Conservation (phyloP, 2,113 vertebrate genomes). For the Pongo pygmaeus region DNA sequence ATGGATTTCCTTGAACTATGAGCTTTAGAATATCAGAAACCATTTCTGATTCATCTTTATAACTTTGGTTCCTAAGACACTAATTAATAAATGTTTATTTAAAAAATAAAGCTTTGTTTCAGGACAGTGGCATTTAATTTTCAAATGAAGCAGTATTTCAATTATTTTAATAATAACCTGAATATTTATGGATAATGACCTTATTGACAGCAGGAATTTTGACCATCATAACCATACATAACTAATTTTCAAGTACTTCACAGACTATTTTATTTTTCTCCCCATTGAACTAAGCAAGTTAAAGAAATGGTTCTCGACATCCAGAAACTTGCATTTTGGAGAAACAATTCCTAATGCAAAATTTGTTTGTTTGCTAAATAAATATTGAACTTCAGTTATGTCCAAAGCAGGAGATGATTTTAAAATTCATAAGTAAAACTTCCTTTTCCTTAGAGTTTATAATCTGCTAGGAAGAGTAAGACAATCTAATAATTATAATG, state of each 20-base stretch:
- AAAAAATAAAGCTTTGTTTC: not conserved
- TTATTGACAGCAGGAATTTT: not conserved
- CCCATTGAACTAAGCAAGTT: not conserved
- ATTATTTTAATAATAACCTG: not conserved
- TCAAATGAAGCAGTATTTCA: not conserved
- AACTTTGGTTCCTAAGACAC: not conserved
- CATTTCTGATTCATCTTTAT: not conserved
- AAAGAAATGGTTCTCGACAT: not conserved
- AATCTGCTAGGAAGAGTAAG: not conserved
- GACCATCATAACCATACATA: not conserved
- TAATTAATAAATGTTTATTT: not conserved
- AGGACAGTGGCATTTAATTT: not conserved
- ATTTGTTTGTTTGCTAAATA: not conserved
- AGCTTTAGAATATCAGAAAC: not conserved
- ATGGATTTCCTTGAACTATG: not conserved
- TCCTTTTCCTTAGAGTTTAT: not conserved
- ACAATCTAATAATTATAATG: not conserved
- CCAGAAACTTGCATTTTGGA: not conserved
- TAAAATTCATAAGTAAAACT: not conserved
- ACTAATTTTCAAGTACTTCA: conserved; percentile 13
- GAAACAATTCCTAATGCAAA: not conserved
- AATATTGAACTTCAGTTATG: not conserved
- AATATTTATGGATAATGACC: not conserved
- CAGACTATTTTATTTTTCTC: not conserved
- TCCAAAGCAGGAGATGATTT: not conserved